These are phyloP conservation scores for Centrocercus urophasianus DNA, from an alignment of 2,113 vertebrate genomes.

Conservation along the genomic window DNA sequence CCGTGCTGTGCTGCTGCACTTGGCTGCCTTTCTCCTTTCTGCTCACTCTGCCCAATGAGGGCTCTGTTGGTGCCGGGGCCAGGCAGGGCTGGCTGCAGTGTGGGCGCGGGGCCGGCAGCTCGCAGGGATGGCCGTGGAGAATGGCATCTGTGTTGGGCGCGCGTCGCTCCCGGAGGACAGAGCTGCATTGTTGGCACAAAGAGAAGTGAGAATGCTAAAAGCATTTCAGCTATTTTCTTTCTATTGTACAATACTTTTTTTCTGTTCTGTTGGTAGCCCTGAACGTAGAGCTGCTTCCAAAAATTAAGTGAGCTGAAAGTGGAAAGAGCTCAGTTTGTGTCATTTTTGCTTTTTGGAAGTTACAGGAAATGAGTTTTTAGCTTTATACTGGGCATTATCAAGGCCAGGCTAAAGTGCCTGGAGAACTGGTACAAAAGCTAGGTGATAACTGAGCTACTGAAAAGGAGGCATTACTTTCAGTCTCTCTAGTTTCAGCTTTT, in stretches of 20 bases:
- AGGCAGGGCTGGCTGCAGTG: no score
- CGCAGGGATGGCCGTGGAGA: neutral
- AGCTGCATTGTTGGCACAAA: slow-evolving; percentile 63
- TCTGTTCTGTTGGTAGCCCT: neutral
- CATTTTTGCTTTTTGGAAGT: neutral
- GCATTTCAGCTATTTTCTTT: slow-evolving; percentile 59
- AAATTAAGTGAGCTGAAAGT: neutral
- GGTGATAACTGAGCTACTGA: neutral
- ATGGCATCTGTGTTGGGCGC: neutral
- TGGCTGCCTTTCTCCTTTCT: neutral
- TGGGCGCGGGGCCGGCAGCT: no score
- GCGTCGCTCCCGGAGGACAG: neutral
- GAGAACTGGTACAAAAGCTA: neutral
- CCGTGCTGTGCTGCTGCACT: neutral
- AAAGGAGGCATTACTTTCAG: neutral
- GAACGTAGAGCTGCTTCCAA: neutral
- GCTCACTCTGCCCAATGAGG: neutral
- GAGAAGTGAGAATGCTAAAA: slow-evolving; percentile 44
- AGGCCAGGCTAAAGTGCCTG: neutral
- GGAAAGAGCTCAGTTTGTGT: neutral
- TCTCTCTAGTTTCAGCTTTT: neutral
- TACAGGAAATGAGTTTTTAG: neutral
- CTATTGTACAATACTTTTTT: neutral
- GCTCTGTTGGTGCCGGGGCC: neutral
- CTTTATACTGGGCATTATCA: neutral